phyloP scores from a whole-genome alignment of 1,140 invertebrate genomes.

The Drosophila takahashii region DNA sequence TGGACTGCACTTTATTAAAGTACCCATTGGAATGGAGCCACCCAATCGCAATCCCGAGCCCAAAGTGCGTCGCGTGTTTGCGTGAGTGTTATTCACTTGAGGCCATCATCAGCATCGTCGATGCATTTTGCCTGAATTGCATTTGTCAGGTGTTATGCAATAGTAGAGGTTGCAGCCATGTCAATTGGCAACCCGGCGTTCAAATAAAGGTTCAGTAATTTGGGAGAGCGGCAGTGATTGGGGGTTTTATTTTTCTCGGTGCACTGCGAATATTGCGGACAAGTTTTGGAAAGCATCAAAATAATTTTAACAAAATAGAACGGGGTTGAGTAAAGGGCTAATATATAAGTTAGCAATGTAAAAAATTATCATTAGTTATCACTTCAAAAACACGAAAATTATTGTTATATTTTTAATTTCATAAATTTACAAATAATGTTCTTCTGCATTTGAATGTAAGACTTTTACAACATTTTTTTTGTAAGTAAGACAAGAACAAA shows the following conservation, averaged over 20 bases:
- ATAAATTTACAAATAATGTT: too few relatives aligned
- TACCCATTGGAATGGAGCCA: slow-evolving; percentile 26
- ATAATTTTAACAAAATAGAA: neutral
- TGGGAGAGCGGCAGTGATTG: neutral
- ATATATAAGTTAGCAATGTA: neutral
- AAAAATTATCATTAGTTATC: too few relatives aligned
- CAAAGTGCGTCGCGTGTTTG: slow-evolving; percentile 41
- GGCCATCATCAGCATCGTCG: slow-evolving; percentile 30
- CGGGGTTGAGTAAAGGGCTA: too few relatives aligned
- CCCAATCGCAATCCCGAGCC: slow-evolving; percentile 16
- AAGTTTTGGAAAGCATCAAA: neutral
- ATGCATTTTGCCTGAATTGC: slow-evolving; percentile 35
- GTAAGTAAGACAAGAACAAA: too few relatives aligned
- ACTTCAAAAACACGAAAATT: too few relatives aligned
- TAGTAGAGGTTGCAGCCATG: slow-evolving; percentile 9
- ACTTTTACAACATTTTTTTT: too few relatives aligned
- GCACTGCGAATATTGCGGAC: neutral
- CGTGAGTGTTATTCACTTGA: slow-evolving; percentile 68
- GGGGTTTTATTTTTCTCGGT: neutral
- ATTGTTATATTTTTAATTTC: too few relatives aligned
- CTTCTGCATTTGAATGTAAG: too few relatives aligned
- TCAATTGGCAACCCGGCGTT: slow-evolving; percentile 23
- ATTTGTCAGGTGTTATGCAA: slow-evolving; percentile 58
- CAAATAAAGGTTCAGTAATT: slow-evolving; percentile 5
- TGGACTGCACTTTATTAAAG: slow-evolving; percentile 75